A percentile compares a stretch with the other conserved stretches of the same genome.
Conservation (phyloP, 1,140 invertebrate genomes). For the Drosophila bifasciata region DNA sequence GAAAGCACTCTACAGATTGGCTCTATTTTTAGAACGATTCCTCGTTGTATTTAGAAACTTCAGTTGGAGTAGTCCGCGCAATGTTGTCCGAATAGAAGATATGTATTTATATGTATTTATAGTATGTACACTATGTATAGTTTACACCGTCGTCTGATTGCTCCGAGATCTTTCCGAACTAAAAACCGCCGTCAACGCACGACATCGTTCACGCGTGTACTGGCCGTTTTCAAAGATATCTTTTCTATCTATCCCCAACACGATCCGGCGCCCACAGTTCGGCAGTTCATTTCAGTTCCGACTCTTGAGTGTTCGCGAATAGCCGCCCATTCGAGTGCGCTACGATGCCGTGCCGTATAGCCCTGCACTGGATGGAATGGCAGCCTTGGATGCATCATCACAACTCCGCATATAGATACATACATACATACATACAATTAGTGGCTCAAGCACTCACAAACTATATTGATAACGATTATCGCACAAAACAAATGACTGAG, state of each 20-base stretch:
- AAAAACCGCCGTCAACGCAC: constrained; percentile 74
- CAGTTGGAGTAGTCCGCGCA: constrained; percentile 36
- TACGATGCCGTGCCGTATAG: neutral
- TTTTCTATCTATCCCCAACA: neutral
- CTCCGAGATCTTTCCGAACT: constrained; percentile 55
- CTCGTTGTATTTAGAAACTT: constrained; percentile 36
- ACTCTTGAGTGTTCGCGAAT: constrained; percentile 6
- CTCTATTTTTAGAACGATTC: constrained; percentile 32
- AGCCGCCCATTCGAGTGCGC: constrained; percentile 4
- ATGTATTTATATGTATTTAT: constrained; percentile 2
- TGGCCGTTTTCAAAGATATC: constrained; percentile 55
- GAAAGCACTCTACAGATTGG: constrained; percentile 9
- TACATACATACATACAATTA: too few relatives aligned
- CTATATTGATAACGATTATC: constrained; percentile 61
- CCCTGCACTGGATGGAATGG: neutral
- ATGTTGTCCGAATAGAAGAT: neutral
- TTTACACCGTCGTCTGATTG: constrained; percentile 55
- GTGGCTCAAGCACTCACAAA: constrained; percentile 4
- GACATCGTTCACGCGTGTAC: constrained; percentile 78
- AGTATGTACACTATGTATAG: constrained; percentile 38
- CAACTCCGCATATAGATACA: neutral
- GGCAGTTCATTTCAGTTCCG: too few relatives aligned
- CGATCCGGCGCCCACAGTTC: constrained; percentile 8
- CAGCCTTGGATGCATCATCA: constrained; percentile 1
- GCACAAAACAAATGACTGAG: neutral